Evolutionary conservation across 2,888 invertebrate species (phyloP).

Genomic region (Globia sparganii): DNA sequence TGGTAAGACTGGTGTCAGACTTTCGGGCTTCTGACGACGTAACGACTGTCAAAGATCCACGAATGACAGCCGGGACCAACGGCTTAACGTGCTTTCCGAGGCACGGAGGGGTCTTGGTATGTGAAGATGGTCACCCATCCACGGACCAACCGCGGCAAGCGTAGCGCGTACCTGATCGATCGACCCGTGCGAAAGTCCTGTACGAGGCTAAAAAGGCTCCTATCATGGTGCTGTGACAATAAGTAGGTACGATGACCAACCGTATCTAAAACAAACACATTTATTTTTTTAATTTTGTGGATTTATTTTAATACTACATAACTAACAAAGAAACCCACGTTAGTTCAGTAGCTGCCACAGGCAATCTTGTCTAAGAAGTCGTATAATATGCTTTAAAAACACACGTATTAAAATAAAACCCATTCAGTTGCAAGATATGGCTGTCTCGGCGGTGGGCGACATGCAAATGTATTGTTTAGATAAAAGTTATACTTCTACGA

Average conservation of each 20-base stretch:
- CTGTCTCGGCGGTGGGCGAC: conserved; percentile 67
- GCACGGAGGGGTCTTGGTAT: too few relatives aligned
- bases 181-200: too few relatives aligned
- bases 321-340: neutral
- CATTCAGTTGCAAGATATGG: conserved; percentile 60
- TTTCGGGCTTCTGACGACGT: too few relatives aligned
- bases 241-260: too few relatives aligned
- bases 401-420: conserved; percentile 52
- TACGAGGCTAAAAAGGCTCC: too few relatives aligned
- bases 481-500: conserved; percentile 60
- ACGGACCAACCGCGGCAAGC: too few relatives aligned
- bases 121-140: too few relatives aligned
- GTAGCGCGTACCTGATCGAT: too few relatives aligned
- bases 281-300: neutral
- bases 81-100: too few relatives aligned
- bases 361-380: conserved; percentile 19
- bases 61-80: too few relatives aligned
- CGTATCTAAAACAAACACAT: neutral
- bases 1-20: too few relatives aligned
- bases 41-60: too few relatives aligned
- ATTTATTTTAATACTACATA: neutral
- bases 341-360: conserved; percentile 32
- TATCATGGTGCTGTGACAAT: neutral
- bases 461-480: conserved; percentile 77
- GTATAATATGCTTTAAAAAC: conserved; percentile 26